Evolutionary conservation across 2,888 invertebrate species (phyloP).

Genomic region (Hanleya hanleyi): DNA sequence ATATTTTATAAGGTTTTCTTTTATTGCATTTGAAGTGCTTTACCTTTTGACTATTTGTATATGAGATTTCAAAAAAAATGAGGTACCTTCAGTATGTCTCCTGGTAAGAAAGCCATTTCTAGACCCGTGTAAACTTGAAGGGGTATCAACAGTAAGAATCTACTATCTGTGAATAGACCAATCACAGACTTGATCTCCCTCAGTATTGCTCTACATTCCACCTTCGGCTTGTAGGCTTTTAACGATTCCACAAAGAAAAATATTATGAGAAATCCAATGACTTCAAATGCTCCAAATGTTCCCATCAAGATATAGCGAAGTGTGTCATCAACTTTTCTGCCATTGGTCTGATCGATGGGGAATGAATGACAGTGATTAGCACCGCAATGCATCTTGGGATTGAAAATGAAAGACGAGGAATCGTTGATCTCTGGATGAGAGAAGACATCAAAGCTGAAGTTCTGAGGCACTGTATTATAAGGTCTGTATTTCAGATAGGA

Average conservation of each 20-base stretch:
- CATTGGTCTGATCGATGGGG: slow-evolving; percentile 25
- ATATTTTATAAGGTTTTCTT: too few species aligned
- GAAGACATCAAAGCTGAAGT: neutral
- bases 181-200: slow-evolving; percentile 50
- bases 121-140: slow-evolving; percentile 63
- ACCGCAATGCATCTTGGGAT: slow-evolving; percentile 45
- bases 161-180: slow-evolving; percentile 49
- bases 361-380: slow-evolving; percentile 52
- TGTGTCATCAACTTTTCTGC: slow-evolving; percentile 35
- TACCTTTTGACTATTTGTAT: too few species aligned
- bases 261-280: slow-evolving; percentile 53
- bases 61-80: too few species aligned
- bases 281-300: slow-evolving; percentile 53
- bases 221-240: slow-evolving; percentile 23
- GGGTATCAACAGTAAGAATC: slow-evolving; percentile 55
- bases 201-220: slow-evolving; percentile 32
- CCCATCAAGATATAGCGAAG: slow-evolving; percentile 59
- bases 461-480: neutral
- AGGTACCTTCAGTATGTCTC: slow-evolving; percentile 69
- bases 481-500: neutral
- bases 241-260: slow-evolving; percentile 59
- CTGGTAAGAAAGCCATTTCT: slow-evolving; percentile 64
- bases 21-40: too few species aligned
- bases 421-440: neutral
- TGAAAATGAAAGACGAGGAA: neutral